Evolutionary conservation across 64 coral and sea anemone species (phyloP), one percentile per base, ranked within the genome.

Genomic region (Stylophora pistillata): DNA sequence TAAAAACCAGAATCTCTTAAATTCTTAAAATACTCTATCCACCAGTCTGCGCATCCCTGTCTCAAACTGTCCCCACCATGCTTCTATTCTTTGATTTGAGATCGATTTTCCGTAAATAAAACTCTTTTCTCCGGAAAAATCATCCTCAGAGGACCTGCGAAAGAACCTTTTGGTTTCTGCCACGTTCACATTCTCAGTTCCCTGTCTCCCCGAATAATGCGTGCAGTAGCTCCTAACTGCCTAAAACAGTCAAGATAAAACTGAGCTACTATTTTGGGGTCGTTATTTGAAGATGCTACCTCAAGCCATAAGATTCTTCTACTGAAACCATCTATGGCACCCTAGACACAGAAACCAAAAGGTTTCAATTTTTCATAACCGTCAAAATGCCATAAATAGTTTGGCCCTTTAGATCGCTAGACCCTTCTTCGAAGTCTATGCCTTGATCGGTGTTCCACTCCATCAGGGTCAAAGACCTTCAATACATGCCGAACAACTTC

Each of bases 241-340:
- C 83, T 55, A 79, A 81, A 53, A 64, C 78, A 92, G 63, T 70
- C 77, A 59, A 92, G 47, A 60, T 71, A 92, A 85, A 78, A 80
- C 18, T 92, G 77, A 73, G 91, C 91, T 69, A 92, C 72, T 32
- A 92, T 26, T 72, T 27, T 25, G 41, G 91, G 91, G 72, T 88
- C 86, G 72, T 82, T 93, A 71, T 93, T 93, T 82, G 91, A 80
- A n/a, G n/a, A n/a, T n/a, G n/a, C n/a, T n/a, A n/a, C n/a, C n/a
- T n/a, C n/a, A n/a, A n/a, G n/a, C n/a, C n/a, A n/a, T n/a, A n/a
- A n/a, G n/a, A n/a, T n/a, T n/a, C n/a, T n/a, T n/a, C n/a, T n/a
- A n/a, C n/a, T n/a, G n/a, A n/a, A n/a, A n/a, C n/a, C n/a, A n/a
- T n/a, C n/a, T n/a, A n/a, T n/a, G n/a, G n/a, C n/a, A n/a, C n/a